A percentile compares a stretch with the other conserved stretches of the same genome.
phyloP scores from a whole-genome alignment of 2,888 invertebrate genomes.

The Sinopyrophorus schimmeli region DNA sequence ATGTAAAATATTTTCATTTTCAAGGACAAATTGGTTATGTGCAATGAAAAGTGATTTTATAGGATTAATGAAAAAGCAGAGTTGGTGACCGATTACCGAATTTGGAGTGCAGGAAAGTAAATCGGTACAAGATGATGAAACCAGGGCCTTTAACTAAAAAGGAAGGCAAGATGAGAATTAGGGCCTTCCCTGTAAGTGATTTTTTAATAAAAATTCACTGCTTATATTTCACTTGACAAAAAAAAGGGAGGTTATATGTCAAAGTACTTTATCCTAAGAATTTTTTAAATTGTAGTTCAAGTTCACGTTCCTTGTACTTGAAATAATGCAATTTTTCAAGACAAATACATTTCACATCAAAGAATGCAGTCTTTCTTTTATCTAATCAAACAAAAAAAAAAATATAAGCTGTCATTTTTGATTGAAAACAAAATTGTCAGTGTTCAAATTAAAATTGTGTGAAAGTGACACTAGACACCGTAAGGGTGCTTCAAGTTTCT shows the following conservation, averaged over 20 bases:
- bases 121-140: constrained; percentile 63
- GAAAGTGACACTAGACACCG: constrained; percentile 24
- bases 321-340: neutral
- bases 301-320: neutral
- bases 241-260: constrained; percentile 16
- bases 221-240: constrained; percentile 4
- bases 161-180: constrained; percentile 96
- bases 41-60: constrained; percentile 40
- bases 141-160: constrained; percentile 79
- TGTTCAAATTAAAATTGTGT: constrained; percentile 24
- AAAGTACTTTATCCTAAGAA: constrained; percentile 11
- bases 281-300: constrained; percentile 13
- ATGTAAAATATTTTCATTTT: constrained; percentile 33
- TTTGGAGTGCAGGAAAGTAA: constrained; percentile 43
- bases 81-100: constrained; percentile 43
- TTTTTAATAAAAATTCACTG: constrained; percentile 4
- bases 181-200: constrained; percentile 93
- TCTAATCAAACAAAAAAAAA: constrained; percentile 13
- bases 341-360: constrained; percentile 4
- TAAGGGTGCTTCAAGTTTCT: constrained; percentile 12
- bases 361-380: constrained; percentile 11
- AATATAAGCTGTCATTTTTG: constrained; percentile 18
- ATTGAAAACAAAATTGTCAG: constrained; percentile 28
- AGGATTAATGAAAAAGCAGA: constrained; percentile 36
- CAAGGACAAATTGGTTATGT: constrained; percentile 40